phyloP scores from a whole-genome alignment of 2,888 invertebrate species.

The Penaeus monodon region DNA sequence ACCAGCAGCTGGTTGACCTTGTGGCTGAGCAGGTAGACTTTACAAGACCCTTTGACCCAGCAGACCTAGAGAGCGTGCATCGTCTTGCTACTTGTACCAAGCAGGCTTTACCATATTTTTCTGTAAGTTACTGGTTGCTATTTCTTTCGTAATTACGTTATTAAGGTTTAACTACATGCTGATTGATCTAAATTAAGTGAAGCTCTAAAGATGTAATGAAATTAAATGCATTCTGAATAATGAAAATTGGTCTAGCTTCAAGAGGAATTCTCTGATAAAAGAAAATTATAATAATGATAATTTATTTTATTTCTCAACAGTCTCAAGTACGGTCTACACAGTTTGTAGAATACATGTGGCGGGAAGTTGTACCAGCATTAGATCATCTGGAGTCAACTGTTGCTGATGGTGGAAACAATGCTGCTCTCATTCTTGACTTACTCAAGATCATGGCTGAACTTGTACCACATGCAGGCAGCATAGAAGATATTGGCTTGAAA shows the following conservation, averaged over 20 bases:
- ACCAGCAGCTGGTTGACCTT: constrained; percentile 87
- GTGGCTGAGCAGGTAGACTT: constrained; percentile 84
- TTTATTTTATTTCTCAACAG: constrained; percentile 72
- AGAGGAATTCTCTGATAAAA: too few relatives aligned
- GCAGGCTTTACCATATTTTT: constrained; percentile 88
- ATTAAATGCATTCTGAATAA: too few relatives aligned
- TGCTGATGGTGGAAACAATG: constrained; percentile 69
- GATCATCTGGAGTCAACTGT: constrained; percentile 78
- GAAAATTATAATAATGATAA: too few relatives aligned
- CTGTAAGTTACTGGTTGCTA: constrained; percentile 76
- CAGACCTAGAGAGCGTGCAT: constrained; percentile 74
- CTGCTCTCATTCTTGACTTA: constrained; percentile 77
- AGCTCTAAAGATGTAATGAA: too few relatives aligned
- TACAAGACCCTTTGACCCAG: constrained; percentile 67
- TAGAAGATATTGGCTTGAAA: constrained; percentile 80
- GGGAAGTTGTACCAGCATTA: constrained; percentile 84
- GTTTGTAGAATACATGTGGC: constrained; percentile 87
- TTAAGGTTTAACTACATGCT: too few relatives aligned
- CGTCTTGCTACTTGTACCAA: constrained; percentile 87
- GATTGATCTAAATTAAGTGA: too few relatives aligned
- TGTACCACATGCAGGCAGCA: constrained; percentile 80
- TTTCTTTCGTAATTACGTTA: too few relatives aligned
- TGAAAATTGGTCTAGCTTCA: too few relatives aligned
- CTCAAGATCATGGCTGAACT: constrained; percentile 90
- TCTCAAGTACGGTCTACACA: constrained; percentile 86